Conservation (phyloP, 2,113 vertebrate genomes). For the Tiliqua scincoides region DNA sequence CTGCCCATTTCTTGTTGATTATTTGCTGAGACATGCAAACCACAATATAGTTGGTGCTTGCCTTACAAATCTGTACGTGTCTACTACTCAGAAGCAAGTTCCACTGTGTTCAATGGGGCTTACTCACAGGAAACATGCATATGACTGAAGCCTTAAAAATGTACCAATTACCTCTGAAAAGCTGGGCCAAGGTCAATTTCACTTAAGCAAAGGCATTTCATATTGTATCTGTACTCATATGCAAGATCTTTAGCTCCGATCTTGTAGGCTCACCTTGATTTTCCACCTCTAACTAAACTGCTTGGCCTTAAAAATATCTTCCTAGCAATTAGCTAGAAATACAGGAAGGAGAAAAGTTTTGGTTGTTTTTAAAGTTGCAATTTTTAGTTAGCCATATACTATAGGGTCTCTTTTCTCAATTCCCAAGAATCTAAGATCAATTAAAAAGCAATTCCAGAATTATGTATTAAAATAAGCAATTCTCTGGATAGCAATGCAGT, state of each 20-base stretch:
- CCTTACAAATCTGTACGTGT: no score
- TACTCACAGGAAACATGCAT: no score
- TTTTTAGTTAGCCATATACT: slow-evolving; percentile 64
- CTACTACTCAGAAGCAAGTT: no score
- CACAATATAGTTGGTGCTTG: background rate
- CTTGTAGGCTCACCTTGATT: background rate
- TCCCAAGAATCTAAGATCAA: slow-evolving; percentile 43
- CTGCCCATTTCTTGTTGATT: background rate
- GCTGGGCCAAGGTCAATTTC: background rate
- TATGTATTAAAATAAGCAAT: slow-evolving; percentile 5
- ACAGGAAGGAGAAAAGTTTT: background rate
- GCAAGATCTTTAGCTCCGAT: background rate
- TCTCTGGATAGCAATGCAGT: background rate
- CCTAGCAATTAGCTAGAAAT: slow-evolving; percentile 34
- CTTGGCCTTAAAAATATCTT: background rate
- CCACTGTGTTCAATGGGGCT: no score
- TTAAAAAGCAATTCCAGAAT: slow-evolving; percentile 35
- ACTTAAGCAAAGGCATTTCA: background rate
- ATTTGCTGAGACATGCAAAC: background rate
- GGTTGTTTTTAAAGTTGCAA: slow-evolving; percentile 35
- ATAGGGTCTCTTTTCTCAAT: slow-evolving; percentile 26
- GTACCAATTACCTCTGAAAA: background rate
- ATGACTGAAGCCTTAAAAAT: no score
- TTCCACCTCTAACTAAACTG: background rate
- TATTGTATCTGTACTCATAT: background rate